Conservation (phyloP, 1,140 invertebrate genomes). For the Limonius californicus region DNA sequence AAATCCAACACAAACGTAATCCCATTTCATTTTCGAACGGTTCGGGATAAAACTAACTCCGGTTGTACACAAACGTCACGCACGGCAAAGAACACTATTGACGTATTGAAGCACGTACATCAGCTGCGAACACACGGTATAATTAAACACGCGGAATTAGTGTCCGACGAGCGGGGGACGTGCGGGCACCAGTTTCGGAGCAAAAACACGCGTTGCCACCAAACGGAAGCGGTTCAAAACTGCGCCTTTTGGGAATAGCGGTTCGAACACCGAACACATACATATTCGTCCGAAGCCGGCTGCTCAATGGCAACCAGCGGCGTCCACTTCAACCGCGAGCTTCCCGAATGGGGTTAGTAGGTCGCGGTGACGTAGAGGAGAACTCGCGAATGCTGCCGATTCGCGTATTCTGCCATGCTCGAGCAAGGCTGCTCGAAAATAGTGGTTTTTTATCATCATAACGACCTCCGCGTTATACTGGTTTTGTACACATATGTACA, state of each 20-base stretch:
- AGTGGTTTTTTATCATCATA: constrained; percentile 8
- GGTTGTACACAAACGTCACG: not conserved
- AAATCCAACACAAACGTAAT: not conserved
- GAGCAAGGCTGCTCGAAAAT: constrained; percentile 7
- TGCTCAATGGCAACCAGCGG: constrained; percentile 35
- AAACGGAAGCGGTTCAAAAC: not conserved
- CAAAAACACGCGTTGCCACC: not conserved
- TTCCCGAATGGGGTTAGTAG: constrained; percentile 45
- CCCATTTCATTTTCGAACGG: not conserved
- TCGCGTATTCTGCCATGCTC: constrained; percentile 17
- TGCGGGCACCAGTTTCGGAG: not conserved
- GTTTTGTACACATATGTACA: not conserved
- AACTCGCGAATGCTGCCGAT: constrained; percentile 38
- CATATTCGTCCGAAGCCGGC: constrained; percentile 29
- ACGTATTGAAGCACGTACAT: constrained; percentile 2
- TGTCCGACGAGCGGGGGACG: not conserved
- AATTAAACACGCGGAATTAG: not conserved
- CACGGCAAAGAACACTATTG: constrained; percentile 8
- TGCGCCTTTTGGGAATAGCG: not conserved
- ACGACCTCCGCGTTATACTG: not conserved
- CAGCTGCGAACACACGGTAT: not conserved
- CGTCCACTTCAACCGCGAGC: constrained; percentile 33
- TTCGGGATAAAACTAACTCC: not conserved
- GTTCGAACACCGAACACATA: not conserved
- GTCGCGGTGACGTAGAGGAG: constrained; percentile 43